These are phyloP conservation scores for Centropus bengalensis DNA, from an alignment of 2,113 vertebrate genomes.

Conservation along the genomic window DNA sequence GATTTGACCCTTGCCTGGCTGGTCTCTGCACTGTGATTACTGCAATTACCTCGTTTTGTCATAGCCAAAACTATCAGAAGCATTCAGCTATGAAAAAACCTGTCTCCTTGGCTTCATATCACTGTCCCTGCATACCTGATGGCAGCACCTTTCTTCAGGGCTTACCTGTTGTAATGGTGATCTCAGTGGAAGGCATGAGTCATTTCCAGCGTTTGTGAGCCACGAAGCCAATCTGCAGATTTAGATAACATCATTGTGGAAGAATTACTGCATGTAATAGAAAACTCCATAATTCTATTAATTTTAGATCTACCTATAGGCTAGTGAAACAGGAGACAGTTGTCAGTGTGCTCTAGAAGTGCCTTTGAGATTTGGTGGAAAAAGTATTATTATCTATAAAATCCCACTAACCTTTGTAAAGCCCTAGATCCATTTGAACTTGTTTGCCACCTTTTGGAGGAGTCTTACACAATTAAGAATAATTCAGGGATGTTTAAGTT, in stretches of 20 bases:
- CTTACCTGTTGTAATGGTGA: slow-evolving; percentile 18
- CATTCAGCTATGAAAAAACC: not conserved
- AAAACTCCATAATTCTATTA: not conserved
- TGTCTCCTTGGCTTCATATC: not conserved
- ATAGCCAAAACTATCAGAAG: not conserved
- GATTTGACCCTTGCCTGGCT: not conserved
- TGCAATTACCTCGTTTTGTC: not conserved
- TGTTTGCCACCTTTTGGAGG: not conserved
- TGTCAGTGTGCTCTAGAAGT: not conserved
- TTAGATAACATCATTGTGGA: not conserved
- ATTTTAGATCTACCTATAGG: not conserved
- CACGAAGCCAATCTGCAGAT: not conserved
- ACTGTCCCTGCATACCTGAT: not conserved
- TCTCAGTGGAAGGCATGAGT: slow-evolving; percentile 49
- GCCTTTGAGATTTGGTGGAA: not conserved
- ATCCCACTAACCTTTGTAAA: not conserved
- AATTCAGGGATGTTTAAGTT: not conserved
- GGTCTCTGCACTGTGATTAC: accelerated
- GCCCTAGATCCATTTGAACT: not conserved
- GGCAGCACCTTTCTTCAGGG: not conserved
- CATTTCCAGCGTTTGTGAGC: not conserved
- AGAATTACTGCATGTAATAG: not conserved
- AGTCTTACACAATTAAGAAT: not conserved
- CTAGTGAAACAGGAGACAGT: not conserved
- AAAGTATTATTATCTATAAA: not conserved